Evolutionary conservation across 2,113 vertebrate genomes (phyloP).

Genomic region (Neodon shergylaensis): DNA sequence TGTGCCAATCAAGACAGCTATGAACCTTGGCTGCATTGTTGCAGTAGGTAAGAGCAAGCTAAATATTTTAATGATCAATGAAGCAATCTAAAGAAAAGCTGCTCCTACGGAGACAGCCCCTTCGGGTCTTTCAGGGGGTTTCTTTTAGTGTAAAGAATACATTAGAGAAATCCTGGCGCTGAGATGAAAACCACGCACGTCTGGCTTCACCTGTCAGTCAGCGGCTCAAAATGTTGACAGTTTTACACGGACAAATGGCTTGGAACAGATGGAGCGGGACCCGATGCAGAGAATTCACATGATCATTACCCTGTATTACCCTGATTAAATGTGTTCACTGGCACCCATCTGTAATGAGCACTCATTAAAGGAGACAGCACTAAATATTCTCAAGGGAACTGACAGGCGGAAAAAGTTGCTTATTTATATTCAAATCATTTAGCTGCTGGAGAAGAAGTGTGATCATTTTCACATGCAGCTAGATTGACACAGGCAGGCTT

Average conservation of each 20-base stretch:
- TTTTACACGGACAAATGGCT: constrained; percentile 55
- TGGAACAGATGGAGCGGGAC: constrained; percentile 59
- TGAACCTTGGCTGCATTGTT: neutral
- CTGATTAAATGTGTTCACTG: constrained; percentile 66
- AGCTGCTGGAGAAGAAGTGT: constrained; percentile 21
- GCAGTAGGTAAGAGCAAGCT: neutral
- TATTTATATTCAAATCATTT: constrained; percentile 63
- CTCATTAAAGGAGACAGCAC: constrained; percentile 61
- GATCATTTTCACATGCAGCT: neutral
- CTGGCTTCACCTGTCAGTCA: constrained; percentile 58
- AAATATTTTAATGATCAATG: neutral
- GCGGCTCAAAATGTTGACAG: neutral
- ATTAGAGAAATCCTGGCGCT: constrained; percentile 13
- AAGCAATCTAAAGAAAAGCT: neutral
- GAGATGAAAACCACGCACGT: neutral
- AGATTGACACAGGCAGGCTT: neutral
- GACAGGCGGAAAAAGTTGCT: constrained; percentile 47
- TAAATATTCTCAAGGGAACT: constrained; percentile 49
- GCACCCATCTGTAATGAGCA: constrained; percentile 54
- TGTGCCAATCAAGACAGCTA: too few relatives aligned
- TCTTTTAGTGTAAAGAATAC: neutral
- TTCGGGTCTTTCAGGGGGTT: neutral
- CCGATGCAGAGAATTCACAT: constrained; percentile 39
- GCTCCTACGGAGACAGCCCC: neutral
- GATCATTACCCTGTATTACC: constrained; percentile 49